phyloP scores from a whole-genome alignment of 2,888 invertebrate species.

The Monopis laevigella region DNA sequence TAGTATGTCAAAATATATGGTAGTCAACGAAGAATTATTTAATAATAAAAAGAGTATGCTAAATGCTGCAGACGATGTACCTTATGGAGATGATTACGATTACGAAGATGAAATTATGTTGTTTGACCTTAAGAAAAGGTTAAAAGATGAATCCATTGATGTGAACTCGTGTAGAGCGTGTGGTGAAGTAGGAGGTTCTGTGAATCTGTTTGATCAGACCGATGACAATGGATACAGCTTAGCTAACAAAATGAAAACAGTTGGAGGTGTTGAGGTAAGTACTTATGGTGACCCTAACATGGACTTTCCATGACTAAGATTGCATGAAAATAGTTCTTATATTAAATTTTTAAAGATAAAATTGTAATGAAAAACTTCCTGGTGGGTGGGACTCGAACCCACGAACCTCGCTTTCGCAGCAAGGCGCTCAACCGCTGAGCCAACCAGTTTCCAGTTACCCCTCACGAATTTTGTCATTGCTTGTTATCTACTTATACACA shows the following conservation, averaged over 20 bases:
- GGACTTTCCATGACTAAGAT: constrained; percentile 10
- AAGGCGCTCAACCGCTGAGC: too few species aligned
- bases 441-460: too few species aligned
- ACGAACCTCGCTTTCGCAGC: too few species aligned
- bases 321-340: too few species aligned
- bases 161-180: constrained; percentile 43
- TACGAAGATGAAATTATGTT: constrained; percentile 52
- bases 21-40: constrained; percentile 18
- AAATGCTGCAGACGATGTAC: constrained; percentile 21
- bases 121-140: constrained; percentile 42
- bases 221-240: constrained; percentile 38
- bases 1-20: constrained; percentile 36
- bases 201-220: constrained; percentile 37
- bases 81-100: constrained; percentile 27
- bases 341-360: too few species aligned
- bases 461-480: too few species aligned
- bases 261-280: constrained; percentile 45
- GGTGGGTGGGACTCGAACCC: too few species aligned
- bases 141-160: constrained; percentile 36
- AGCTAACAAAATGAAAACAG: constrained; percentile 38
- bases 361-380: too few species aligned
- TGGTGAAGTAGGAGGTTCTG: constrained; percentile 32
- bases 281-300: neutral
- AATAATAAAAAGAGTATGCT: constrained; percentile 11
- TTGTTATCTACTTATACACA: too few species aligned